Evolutionary conservation across 2,797 vertebrate genomes (phyloP).

Genomic region (Pterois miles): DNA sequence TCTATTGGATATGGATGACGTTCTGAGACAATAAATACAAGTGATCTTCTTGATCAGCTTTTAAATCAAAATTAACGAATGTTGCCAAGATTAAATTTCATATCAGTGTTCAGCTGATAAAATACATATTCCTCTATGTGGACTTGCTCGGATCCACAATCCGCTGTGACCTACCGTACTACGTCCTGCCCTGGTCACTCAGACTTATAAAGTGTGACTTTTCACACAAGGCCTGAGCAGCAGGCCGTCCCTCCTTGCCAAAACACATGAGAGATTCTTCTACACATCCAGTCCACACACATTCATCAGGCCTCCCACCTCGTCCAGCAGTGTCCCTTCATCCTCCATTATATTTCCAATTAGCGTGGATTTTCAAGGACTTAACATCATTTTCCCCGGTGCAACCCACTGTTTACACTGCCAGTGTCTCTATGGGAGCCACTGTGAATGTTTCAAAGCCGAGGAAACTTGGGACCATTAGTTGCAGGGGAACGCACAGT

Average conservation of each 20-base stretch:
- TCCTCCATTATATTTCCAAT: constrained; percentile 77
- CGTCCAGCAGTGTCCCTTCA: constrained; percentile 73
- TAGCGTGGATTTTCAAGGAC: constrained; percentile 68
- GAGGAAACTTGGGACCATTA: constrained; percentile 46
- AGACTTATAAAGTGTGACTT: constrained; percentile 53
- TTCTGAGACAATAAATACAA: background rate
- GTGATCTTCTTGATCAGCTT: background rate
- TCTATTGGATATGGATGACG: constrained; percentile 7
- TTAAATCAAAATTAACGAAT: background rate
- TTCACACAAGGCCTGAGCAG: constrained; percentile 43
- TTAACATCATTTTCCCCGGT: constrained; percentile 60
- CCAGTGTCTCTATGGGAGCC: constrained; percentile 51
- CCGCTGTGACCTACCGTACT: background rate
- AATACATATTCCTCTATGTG: constrained; percentile 3
- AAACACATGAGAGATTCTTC: constrained; percentile 54
- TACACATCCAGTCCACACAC: constrained; percentile 54
- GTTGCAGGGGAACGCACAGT: constrained; percentile 17
- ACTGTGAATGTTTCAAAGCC: constrained; percentile 32
- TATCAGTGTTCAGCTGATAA: constrained; percentile 1
- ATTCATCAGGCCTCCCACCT: constrained; percentile 64
- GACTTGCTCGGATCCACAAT: constrained; percentile 10
- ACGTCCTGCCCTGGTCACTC: constrained; percentile 26
- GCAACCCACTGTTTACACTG: constrained; percentile 55
- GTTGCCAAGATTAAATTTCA: background rate
- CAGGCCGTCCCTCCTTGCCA: constrained; percentile 41